phyloP scores from a whole-genome alignment of 2,888 invertebrate genomes.

The Yponomeuta evonymella region DNA sequence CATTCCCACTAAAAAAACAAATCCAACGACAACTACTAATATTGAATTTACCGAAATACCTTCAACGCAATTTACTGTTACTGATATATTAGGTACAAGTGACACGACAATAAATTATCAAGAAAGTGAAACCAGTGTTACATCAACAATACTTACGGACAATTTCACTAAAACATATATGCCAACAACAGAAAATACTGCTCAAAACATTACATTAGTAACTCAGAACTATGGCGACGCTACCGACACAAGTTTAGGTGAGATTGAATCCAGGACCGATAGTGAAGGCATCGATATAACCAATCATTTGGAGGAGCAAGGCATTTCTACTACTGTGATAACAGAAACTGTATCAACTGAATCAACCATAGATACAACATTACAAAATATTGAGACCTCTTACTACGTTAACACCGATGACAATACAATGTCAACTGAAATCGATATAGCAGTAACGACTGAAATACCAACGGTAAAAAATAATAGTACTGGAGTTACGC shows the following conservation, averaged over 20 bases:
- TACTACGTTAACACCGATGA: slow-evolving; percentile 15
- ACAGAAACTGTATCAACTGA: not conserved
- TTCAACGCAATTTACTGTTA: slow-evolving; percentile 25
- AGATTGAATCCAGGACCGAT: slow-evolving; percentile 6
- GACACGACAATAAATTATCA: slow-evolving; percentile 22
- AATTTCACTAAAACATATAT: slow-evolving; percentile 8
- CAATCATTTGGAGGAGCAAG: not conserved
- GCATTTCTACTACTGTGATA: not conserved
- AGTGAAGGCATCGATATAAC: not conserved
- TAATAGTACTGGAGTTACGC: not conserved
- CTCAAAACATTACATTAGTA: not conserved
- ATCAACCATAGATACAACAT: not conserved
- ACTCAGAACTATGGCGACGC: not conserved
- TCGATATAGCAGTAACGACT: not conserved
- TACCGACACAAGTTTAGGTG: not conserved
- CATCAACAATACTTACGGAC: slow-evolving; percentile 17
- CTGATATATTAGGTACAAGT: slow-evolving; percentile 22
- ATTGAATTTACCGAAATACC: slow-evolving; percentile 23
- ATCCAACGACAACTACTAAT: slow-evolving; percentile 27
- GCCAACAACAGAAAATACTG: not conserved
- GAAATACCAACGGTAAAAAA: not conserved
- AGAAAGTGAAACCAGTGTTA: slow-evolving; percentile 25
- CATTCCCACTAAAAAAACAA: slow-evolving; percentile 14
- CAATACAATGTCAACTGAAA: slow-evolving; percentile 15
- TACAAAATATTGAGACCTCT: not conserved